Base-by-base conservation (phyloP, 1,140 invertebrate genomes). In the Lethrus apterus region DNA sequence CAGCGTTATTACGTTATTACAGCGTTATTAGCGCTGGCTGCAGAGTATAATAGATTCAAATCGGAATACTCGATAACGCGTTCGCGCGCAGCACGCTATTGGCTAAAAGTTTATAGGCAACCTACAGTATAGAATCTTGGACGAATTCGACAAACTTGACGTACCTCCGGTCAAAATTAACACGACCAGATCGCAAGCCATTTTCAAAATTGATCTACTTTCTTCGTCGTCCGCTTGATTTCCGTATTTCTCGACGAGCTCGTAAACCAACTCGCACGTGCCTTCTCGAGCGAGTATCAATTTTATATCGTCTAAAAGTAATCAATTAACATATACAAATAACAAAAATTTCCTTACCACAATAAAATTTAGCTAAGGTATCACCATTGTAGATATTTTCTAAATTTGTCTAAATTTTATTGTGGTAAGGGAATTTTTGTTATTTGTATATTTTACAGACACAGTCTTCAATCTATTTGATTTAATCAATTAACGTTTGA, bases 141-240 rank as follows among this genome's bases (percentile, higher is more conserved):
- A n/a, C n/a, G n/a, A n/a, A n/a, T n/a, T n/a, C n/a, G n/a, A n/a
- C n/a, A n/a, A n/a, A n/a, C n/a, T n/a, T n/a, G n/a, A n/a, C 17
- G n/a, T 71, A 89, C 87, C 88, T 70, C 86, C 88, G 44, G 86
- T 90, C 17, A 91, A 68, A 30, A 92, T 80, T 20, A 89, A 72
- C 14, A 91, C 80, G 40, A 93, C 79, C 0, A 93, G 72, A 67
- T 92, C 87, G 62, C 87, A 90, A 32, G 88, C 85, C 57, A 86
- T 76, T 67, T 90, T 91, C 61, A 89, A 72, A 1, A 86, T 68
- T 4, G 79, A 77, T 49, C 81, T 73, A 18, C 81, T 80, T 49
- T 89, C 86, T 51, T 78, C 74, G 52, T 79, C 78, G 42, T 76
- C 76, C 32, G 75, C 64, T 46, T 64, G 52, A 61, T 44, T 58